A percentile compares a stretch with the other conserved stretches of the same genome.
Evolutionary conservation across 2,888 invertebrate genomes (phyloP).

Genomic region (Ornithoptera alexandrae): DNA sequence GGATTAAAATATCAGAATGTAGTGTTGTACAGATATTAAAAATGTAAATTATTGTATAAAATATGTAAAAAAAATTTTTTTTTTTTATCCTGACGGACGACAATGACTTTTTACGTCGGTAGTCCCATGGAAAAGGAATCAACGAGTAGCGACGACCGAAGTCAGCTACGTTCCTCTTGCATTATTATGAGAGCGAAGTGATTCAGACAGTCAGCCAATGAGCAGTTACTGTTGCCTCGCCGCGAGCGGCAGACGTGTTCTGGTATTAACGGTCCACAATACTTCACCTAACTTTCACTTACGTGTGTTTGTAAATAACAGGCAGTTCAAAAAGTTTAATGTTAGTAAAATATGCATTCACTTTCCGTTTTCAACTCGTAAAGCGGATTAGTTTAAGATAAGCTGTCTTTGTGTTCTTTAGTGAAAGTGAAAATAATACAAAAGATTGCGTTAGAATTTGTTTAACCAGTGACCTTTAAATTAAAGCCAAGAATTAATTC

Average conservation of each 20-base stretch:
- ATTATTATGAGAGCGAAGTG: conserved; percentile 33
- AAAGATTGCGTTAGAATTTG: conserved; percentile 17
- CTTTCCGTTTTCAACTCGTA: conserved; percentile 1
- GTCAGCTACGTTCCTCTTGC: conserved; percentile 20
- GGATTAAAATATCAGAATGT: too few relatives aligned
- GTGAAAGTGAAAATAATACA: conserved; percentile 26
- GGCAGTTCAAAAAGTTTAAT: conserved; percentile 16
- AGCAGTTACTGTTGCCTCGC: conserved; percentile 35
- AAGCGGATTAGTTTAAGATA: conserved; percentile 1
- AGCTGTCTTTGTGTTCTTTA: conserved; percentile 14
- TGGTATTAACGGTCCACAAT: not conserved
- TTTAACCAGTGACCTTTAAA: not conserved
- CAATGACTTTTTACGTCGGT: not conserved
- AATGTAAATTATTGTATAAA: too few relatives aligned
- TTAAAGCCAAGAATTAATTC: not conserved
- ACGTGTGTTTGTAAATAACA: conserved; percentile 40
- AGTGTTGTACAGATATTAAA: too few relatives aligned
- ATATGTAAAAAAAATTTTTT: not conserved
- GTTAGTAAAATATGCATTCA: conserved; percentile 12
- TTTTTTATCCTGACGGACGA: not conserved
- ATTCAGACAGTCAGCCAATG: conserved; percentile 31
- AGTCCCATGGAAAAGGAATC: conserved; percentile 11
- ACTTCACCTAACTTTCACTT: conserved; percentile 42
- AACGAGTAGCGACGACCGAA: conserved; percentile 5
- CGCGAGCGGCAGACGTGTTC: conserved; percentile 29